Evolutionary conservation across 2,113 vertebrate genomes (phyloP).

Genomic region (Zapornia atra): DNA sequence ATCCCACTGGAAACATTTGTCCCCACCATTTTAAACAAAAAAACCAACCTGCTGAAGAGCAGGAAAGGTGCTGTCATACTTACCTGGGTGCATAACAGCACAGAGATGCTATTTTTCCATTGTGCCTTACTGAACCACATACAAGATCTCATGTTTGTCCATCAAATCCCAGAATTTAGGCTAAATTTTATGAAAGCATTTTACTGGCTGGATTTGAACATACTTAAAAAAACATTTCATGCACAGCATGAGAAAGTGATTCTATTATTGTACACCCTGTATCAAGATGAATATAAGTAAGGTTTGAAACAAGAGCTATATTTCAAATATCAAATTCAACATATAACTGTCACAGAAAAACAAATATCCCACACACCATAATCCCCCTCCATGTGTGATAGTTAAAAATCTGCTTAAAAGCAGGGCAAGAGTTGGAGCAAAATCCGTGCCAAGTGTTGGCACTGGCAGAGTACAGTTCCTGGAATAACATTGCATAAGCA

Average conservation of each 20-base stretch:
- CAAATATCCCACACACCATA: not conserved
- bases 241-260: not conserved
- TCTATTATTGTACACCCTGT: not conserved
- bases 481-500: slow-evolving; percentile 60
- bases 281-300: not conserved
- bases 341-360: not conserved
- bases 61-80: not conserved
- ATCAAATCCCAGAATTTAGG: not conserved
- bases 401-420: slow-evolving; percentile 58
- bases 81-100: not conserved
- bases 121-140: not conserved
- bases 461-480: slow-evolving; percentile 33
- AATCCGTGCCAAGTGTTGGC: slow-evolving; percentile 42
- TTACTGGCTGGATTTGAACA: not conserved
- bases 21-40: not conserved
- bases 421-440: slow-evolving; percentile 12
- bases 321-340: slow-evolving; percentile 27
- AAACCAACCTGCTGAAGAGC: not conserved
- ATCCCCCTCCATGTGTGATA: not conserved
- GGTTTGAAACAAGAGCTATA: not conserved
- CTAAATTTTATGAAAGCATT: not conserved
- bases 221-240: not conserved
- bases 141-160: not conserved
- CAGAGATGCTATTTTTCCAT: not conserved
- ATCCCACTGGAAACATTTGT: not conserved